phyloP scores from a whole-genome alignment of 1,140 invertebrate genomes.

The Phortica variegata region DNA sequence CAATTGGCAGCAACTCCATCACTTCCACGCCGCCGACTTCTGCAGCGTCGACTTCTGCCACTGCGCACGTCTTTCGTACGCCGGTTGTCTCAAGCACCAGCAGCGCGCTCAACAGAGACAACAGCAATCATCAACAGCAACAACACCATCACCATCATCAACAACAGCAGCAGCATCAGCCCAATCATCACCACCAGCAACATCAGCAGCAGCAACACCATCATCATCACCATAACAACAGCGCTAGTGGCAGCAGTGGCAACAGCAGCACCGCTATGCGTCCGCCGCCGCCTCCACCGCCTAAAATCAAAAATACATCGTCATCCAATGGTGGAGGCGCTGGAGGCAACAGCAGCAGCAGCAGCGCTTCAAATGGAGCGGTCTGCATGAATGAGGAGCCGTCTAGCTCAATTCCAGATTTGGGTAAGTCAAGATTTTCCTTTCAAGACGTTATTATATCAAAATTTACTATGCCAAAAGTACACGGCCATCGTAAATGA shows the following conservation, averaged over 20 bases:
- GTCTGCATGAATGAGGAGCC: conserved; percentile 67
- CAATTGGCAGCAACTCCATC: conserved; percentile 5
- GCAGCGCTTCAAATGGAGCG: no score
- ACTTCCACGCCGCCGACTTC: conserved; percentile 21
- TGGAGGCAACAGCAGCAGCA: conserved; percentile 6
- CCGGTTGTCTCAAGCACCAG: conserved; percentile 51
- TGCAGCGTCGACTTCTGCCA: conserved; percentile 12
- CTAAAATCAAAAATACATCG: conserved; percentile 54
- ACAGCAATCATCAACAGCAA: conserved; percentile 13
- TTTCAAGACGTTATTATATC: no score
- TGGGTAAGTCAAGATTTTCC: conserved; percentile 65
- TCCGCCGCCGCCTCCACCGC: conserved; percentile 62
- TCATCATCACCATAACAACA: conserved; percentile 14
- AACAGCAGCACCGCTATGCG: conserved; percentile 58
- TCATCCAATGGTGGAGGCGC: conserved; percentile 11
- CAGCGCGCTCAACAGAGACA: conserved; percentile 18
- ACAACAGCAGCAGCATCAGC: no score
- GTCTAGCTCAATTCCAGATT: conserved; percentile 79
- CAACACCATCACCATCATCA: no score
- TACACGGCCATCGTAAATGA: no score
- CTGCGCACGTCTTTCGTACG: conserved; percentile 46
- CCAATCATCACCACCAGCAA: conserved; percentile 8
- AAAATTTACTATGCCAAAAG: no score
- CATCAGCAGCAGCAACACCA: conserved; percentile 14
- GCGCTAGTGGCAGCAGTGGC: conserved; percentile 5